phyloP scores from a whole-genome alignment of 2,797 vertebrate genomes.

The Cyprinella venusta region DNA sequence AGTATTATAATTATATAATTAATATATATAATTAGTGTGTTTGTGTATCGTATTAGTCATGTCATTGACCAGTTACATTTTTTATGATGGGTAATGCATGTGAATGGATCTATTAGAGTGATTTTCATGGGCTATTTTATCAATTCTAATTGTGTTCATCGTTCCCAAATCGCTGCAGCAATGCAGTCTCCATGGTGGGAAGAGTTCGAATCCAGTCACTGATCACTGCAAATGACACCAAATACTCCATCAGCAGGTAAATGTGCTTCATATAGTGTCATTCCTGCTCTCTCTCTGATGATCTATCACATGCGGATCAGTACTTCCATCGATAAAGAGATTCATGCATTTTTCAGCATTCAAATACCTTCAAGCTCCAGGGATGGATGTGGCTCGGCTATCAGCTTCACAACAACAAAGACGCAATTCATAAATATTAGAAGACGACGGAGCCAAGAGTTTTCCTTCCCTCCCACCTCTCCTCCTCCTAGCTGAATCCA shows the following conservation, averaged over 20 bases:
- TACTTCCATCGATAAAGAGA: conserved; percentile 66
- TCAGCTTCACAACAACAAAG: conserved; percentile 70
- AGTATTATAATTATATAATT: too few species aligned
- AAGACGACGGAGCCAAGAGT: conserved; percentile 53
- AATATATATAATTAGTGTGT: neutral
- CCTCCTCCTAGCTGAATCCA: conserved; percentile 62
- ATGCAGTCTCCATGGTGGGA: conserved; percentile 40
- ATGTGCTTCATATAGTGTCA: conserved; percentile 49
- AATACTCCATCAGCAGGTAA: conserved; percentile 56
- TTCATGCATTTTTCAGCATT: conserved; percentile 76
- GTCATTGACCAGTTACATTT: neutral
- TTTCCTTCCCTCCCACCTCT: conserved; percentile 53
- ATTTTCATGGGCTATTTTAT: neutral
- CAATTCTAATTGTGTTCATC: neutral
- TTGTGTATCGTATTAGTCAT: neutral
- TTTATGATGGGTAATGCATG: neutral
- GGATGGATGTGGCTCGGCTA: conserved; percentile 61
- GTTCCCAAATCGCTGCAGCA: neutral
- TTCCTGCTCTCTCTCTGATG: conserved; percentile 56
- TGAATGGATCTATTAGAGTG: neutral
- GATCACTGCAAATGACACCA: conserved; percentile 61
- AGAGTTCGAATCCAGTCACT: conserved; percentile 44
- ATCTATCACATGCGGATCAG: conserved; percentile 71
- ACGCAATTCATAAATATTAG: conserved; percentile 73
- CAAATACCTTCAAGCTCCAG: conserved; percentile 67